Evolutionary conservation across 1,140 invertebrate genomes (phyloP), one percentile per base, ranked within the genome.

Genomic region (Drosophila leontia): DNA sequence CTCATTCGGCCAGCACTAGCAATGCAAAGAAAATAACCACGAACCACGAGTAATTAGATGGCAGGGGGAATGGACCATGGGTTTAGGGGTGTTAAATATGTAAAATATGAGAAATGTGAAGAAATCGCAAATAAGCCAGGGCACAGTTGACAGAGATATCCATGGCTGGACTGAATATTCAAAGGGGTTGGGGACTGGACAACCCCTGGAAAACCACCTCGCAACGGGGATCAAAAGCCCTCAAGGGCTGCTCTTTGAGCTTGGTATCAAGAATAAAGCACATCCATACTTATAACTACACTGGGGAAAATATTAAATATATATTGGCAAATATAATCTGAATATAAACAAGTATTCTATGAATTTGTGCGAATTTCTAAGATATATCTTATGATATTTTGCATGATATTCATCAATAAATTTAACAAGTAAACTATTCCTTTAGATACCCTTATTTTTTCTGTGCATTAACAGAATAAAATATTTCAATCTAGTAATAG

Each of bases 61-160:
- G 48, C 59, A 44, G 61, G 74, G 81, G 81, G 72, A 29, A 64
- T 41, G 45, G 34, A 42, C 8, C 35, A 0, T 15, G n/a, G 41
- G 41, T 50, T 50, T 70, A 70, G 50, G 69, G 64, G 64, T 72
- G 69, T 70, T 37, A 75, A 53, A 79, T 48, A 69, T 58, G 75
- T 71, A 70, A 64, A 71, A 82, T 82, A 78, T 85, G 74, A 55
- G 68, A 85, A 48, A 48, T 63, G 80, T 84, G 58, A 48, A 81
- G 51, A 81, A 85, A 85, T 74, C 78, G 70, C 78, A 75, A 75
- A 85, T 82, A 86, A 85, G 78, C 82, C 82, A 55, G 47, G 29
- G 68, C 57, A 32, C 55, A 71, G 65, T 86, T 85, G 77, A 70
- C 82, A 85, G 48, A 78, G 62, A 69, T 80, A 62, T 53, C 77